phyloP scores from a whole-genome alignment of 2,113 vertebrate genomes.

The Notiomystis cincta region DNA sequence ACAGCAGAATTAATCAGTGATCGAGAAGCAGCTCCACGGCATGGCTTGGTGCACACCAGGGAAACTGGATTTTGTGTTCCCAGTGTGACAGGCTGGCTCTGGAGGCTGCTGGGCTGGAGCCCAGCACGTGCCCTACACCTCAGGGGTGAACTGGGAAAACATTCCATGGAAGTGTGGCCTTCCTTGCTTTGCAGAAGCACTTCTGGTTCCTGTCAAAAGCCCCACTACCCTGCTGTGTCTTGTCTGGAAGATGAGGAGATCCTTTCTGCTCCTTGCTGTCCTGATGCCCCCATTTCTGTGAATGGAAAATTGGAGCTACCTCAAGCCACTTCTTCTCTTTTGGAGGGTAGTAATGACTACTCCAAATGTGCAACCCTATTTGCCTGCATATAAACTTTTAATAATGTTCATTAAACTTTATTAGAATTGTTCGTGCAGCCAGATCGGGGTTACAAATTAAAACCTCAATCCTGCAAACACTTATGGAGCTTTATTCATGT shows the following conservation, averaged over 20 bases:
- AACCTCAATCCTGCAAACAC: slow-evolving; percentile 19
- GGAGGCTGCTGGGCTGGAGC: too few relatives aligned
- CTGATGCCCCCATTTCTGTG: not conserved
- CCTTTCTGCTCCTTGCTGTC: not conserved
- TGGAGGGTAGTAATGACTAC: slow-evolving; percentile 23
- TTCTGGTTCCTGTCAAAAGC: not conserved
- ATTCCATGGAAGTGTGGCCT: rapidly evolving
- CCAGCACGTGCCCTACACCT: too few relatives aligned
- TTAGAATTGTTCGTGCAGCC: slow-evolving; percentile 51
- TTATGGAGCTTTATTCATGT: slow-evolving; percentile 19
- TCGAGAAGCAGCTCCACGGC: not conserved
- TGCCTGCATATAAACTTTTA: slow-evolving; percentile 65
- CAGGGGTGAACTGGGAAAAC: not conserved
- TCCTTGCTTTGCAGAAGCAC: not conserved
- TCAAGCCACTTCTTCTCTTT: slow-evolving; percentile 8
- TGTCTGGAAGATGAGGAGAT: not conserved
- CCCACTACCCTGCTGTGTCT: rapidly evolving
- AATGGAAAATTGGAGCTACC: slow-evolving; percentile 17
- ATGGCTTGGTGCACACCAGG: not conserved
- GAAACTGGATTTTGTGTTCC: not conserved
- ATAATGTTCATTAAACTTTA: slow-evolving; percentile 70
- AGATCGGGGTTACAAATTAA: slow-evolving; percentile 53
- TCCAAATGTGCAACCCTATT: slow-evolving; percentile 32
- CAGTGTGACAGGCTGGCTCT: not conserved
- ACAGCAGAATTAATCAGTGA: not conserved